Conservation (phyloP, 2,888 invertebrate genomes). For the Tipula helvola region DNA sequence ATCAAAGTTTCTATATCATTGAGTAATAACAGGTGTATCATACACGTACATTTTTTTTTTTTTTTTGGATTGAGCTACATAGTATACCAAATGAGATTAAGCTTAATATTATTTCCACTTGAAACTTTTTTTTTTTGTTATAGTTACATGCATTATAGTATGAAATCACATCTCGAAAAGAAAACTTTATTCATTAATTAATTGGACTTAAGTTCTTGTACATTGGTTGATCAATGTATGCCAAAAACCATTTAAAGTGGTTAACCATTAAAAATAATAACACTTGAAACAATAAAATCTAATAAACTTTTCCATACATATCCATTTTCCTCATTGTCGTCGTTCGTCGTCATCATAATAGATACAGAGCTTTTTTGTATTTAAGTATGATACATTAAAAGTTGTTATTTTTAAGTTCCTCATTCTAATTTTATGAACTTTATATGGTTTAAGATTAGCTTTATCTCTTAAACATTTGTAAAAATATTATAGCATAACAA, state of each 20-base stretch:
- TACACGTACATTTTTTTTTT: neutral
- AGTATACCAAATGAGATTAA: neutral
- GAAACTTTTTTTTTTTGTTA: neutral
- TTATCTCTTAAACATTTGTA: neutral
- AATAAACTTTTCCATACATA: neutral
- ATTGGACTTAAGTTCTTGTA: neutral
- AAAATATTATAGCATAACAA: neutral
- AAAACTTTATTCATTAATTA: neutral
- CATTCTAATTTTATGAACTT: slow-evolving; percentile 4
- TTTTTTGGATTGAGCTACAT: neutral
- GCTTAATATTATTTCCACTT: neutral
- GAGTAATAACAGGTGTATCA: neutral
- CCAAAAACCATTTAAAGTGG: neutral
- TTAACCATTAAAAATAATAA: neutral
- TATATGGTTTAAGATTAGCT: neutral
- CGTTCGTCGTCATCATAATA: neutral
- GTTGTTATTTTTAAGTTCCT: neutral
- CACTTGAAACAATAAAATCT: neutral
- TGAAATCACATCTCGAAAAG: neutral
- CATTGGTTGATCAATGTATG: neutral
- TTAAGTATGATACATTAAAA: neutral
- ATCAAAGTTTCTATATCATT: neutral
- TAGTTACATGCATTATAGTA: neutral
- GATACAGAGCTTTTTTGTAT: neutral
- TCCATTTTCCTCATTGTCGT: neutral